Conservation (phyloP, 2,113 vertebrate genomes). For the Epinephelus cyanopodus region DNA sequence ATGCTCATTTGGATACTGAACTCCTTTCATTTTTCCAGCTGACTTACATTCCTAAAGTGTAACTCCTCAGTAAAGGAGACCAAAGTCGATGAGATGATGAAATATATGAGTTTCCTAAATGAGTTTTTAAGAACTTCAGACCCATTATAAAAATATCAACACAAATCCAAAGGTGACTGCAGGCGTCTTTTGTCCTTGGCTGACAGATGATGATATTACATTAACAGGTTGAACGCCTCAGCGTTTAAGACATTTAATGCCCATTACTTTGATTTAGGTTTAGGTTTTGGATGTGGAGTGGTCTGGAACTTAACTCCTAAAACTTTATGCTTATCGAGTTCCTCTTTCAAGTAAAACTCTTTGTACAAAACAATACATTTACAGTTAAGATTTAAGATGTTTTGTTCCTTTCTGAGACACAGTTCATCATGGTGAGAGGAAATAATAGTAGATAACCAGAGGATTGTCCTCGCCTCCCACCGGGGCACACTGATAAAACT, state of each 20-base stretch:
- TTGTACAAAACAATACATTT: conserved; percentile 23
- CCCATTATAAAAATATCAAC: background rate
- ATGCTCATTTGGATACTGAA: too few species aligned
- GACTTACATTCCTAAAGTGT: too few species aligned
- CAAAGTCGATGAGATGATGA: background rate
- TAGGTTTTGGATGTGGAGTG: background rate
- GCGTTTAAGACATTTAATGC: background rate
- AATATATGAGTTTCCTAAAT: background rate
- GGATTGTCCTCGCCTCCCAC: conserved; percentile 4
- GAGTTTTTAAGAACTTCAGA: background rate
- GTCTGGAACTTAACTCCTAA: background rate
- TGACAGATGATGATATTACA: conserved; percentile 1
- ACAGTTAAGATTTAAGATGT: conserved; percentile 54
- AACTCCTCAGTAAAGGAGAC: background rate
- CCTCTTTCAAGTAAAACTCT: conserved; percentile 27
- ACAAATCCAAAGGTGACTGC: background rate
- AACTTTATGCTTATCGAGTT: conserved; percentile 12
- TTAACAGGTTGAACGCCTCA: background rate
- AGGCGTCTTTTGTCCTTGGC: background rate
- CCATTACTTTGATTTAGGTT: background rate
- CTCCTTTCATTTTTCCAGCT: background rate
- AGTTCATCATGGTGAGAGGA: conserved; percentile 43
- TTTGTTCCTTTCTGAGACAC: conserved; percentile 45
- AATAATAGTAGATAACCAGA: conserved; percentile 41
- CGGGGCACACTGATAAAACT: conserved; percentile 36